Percentiles rank a stretch among this genome's conserved stretches.
phyloP scores from a whole-genome alignment of 2,797 vertebrate species.

The Pangasius larnaudii region DNA sequence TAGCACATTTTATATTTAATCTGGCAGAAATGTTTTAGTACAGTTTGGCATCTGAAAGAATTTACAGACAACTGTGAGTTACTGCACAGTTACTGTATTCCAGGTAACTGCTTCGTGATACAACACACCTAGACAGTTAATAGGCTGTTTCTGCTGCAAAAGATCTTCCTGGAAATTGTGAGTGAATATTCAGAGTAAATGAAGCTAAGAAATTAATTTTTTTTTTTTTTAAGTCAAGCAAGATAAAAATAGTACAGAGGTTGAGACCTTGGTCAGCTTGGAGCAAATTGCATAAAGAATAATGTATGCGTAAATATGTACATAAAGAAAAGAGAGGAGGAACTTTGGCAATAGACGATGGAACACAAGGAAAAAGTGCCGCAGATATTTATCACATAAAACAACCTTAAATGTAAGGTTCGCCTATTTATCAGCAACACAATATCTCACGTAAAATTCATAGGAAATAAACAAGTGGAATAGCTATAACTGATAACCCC shows the following conservation, averaged over 20 bases:
- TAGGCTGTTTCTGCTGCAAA: background rate
- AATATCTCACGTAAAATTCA: background rate
- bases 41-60: background rate
- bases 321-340: background rate
- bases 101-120: background rate
- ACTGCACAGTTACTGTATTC: background rate
- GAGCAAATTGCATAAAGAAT: background rate
- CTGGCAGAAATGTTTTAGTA: background rate
- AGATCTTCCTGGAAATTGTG: background rate
- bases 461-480: background rate
- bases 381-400: conserved; percentile 20
- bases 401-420: background rate
- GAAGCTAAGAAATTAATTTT: background rate
- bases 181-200: background rate
- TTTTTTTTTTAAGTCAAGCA: background rate
- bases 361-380: background rate
- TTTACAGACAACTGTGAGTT: background rate
- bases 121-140: background rate
- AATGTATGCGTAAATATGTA: background rate
- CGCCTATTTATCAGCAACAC: background rate
- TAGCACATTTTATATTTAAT: background rate
- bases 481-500: background rate
- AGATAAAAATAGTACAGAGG: background rate
- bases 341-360: background rate
- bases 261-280: background rate